phyloP scores from a whole-genome alignment of 1,140 invertebrate genomes.

The Maniola jurtina region DNA sequence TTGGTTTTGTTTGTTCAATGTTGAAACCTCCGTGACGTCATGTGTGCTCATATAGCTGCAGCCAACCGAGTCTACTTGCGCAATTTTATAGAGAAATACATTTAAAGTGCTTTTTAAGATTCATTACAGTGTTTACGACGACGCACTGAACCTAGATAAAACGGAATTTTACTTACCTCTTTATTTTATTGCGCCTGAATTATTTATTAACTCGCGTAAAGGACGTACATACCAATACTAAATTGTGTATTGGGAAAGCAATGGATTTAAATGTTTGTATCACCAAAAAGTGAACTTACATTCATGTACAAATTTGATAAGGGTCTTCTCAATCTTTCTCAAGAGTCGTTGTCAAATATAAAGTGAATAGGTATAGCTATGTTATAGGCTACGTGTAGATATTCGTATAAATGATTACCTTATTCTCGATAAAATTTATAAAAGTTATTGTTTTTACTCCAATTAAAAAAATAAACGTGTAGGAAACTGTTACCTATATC shows the following conservation, averaged over 20 bases:
- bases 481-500: no score
- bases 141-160: slow-evolving; percentile 9
- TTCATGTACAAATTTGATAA: no score
- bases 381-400: no score
- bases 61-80: slow-evolving; percentile 39
- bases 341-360: background rate
- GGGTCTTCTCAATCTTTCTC: background rate
- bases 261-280: background rate
- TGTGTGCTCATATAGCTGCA: slow-evolving; percentile 37
- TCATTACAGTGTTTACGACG: slow-evolving; percentile 20
- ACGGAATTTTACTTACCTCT: background rate
- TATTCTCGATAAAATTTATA: no score
- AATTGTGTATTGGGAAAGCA: background rate
- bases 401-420: no score
- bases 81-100: slow-evolving; percentile 45
- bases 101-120: slow-evolving; percentile 34
- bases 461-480: no score
- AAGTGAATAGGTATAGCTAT: no score
- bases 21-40: slow-evolving; percentile 67
- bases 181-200: slow-evolving; percentile 10
- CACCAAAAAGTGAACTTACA: no score
- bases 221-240: background rate
- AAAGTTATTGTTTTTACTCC: no score
- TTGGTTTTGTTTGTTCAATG: slow-evolving; percentile 62
- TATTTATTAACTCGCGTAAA: slow-evolving; percentile 6